phyloP scores from a whole-genome alignment of 2,797 vertebrate genomes.

The Pseudopleuronectes americanus region DNA sequence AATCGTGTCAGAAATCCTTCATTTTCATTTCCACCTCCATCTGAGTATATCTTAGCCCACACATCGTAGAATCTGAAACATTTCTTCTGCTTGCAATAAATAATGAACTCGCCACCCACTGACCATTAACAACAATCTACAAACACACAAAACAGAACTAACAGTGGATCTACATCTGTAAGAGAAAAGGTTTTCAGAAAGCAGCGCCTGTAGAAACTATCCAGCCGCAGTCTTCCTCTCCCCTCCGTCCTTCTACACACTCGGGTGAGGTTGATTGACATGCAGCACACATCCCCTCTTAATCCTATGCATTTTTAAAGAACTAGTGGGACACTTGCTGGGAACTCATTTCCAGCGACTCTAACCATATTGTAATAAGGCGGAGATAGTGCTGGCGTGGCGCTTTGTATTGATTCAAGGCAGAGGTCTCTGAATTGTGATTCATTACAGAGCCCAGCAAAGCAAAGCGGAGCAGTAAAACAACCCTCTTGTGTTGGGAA shows the following conservation, averaged over 20 bases:
- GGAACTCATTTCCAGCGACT: slow-evolving; percentile 80
- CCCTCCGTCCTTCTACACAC: slow-evolving; percentile 71
- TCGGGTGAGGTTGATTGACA: slow-evolving; percentile 80
- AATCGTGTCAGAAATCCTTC: slow-evolving; percentile 34
- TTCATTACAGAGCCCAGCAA: slow-evolving; percentile 79
- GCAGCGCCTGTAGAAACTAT: slow-evolving; percentile 57
- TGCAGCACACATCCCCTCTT: slow-evolving; percentile 71
- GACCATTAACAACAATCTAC: slow-evolving; percentile 31
- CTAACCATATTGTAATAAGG: slow-evolving; percentile 79
- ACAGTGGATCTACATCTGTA: slow-evolving; percentile 1
- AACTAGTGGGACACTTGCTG: slow-evolving; percentile 68
- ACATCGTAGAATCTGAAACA: slow-evolving; percentile 22
- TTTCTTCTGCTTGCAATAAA: slow-evolving; percentile 32
- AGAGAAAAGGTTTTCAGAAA: slow-evolving; percentile 40
- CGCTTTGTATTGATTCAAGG: slow-evolving; percentile 76
- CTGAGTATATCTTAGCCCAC: slow-evolving; percentile 33
- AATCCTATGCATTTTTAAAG: slow-evolving; percentile 87
- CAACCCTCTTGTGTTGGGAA: slow-evolving; percentile 25
- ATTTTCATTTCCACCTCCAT: slow-evolving; percentile 36
- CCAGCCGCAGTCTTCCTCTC: slow-evolving; percentile 67
- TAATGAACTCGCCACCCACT: slow-evolving; percentile 39
- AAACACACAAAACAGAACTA: background rate
- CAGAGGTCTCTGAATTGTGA: slow-evolving; percentile 71
- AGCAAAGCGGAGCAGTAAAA: slow-evolving; percentile 63
- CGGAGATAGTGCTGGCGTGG: slow-evolving; percentile 75